Evolutionary conservation across 2,888 invertebrate genomes (phyloP).

Genomic region (Hipparchia sbordonii): DNA sequence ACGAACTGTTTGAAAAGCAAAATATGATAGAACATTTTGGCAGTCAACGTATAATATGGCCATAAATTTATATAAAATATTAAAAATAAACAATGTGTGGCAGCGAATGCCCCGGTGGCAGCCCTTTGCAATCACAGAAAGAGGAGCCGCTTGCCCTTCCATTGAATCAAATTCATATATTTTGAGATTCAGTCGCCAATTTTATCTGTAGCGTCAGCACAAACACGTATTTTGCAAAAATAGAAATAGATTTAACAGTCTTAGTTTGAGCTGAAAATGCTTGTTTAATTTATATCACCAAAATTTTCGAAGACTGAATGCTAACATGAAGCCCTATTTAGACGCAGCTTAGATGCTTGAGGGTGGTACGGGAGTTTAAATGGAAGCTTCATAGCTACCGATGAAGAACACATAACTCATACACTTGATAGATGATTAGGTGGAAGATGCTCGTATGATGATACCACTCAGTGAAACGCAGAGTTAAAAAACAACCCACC

Average conservation of each 20-base stretch:
- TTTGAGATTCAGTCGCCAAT: slow-evolving; percentile 83
- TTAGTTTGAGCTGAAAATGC: too few species aligned
- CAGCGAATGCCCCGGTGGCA: slow-evolving; percentile 75
- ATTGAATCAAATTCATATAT: slow-evolving; percentile 84
- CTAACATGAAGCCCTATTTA: too few species aligned
- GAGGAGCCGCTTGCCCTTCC: slow-evolving; percentile 81
- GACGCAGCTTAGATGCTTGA: too few species aligned
- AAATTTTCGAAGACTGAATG: too few species aligned
- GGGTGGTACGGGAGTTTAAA: too few species aligned
- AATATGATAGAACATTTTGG: slow-evolving; percentile 68
- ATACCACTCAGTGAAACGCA: too few species aligned
- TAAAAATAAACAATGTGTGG: slow-evolving; percentile 66
- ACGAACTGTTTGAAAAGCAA: slow-evolving; percentile 45
- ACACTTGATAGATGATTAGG: too few species aligned
- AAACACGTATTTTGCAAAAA: slow-evolving; percentile 40
- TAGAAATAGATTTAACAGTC: not conserved
- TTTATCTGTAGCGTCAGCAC: slow-evolving; percentile 73
- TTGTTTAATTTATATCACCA: too few species aligned
- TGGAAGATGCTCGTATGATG: too few species aligned
- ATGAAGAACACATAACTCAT: too few species aligned
- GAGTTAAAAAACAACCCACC: too few species aligned
- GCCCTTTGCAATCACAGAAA: slow-evolving; percentile 78
- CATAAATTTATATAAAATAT: slow-evolving; percentile 61
- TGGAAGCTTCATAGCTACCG: too few species aligned
- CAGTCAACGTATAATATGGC: slow-evolving; percentile 60